Base-by-base conservation (phyloP, 2,113 vertebrate genomes). In the Bufo gargarizans region DNA sequence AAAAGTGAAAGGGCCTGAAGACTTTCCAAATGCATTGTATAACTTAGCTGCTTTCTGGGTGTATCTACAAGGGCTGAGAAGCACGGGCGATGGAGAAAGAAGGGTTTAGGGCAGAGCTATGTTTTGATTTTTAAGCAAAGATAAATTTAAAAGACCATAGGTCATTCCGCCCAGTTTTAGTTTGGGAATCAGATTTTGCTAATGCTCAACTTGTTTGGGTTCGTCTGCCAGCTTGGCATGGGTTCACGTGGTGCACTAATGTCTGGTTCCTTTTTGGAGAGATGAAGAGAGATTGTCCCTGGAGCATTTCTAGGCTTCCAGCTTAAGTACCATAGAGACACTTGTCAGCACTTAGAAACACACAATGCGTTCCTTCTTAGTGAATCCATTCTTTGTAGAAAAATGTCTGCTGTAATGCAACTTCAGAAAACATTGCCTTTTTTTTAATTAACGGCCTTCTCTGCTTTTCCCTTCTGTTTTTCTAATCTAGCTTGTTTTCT, bases 401-500 rank as follows among this genome's bases (percentile, higher is more conserved):
- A 6, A 20, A 77, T 77, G 16, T 77, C 20, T 50, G 76, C 76
- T 20, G 53, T n/a, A 12, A 33, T 33, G 33, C 33, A 22, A 17
- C 10, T 80, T 0, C 0, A 43, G 55, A 56, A 59, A 19, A 4
- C 56, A 45, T 56, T 12, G 9, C 20, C 2, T 76, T 78, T 10
- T 55, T 22, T 55, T 22, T n/a, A n/a, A 55, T 78, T 78, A 55
- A 74, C 7, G 14, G 4, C 43, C 5, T 50, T 17, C 22, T 61
- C 9, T 82, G 45, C 0, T 82, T 67, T 82, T 67, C 17, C 22
- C 17, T 58, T 50, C 47, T 55, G 79, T 58, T 49, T 89, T 89
- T 89, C 33, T 33, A 33, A 92, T 92, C n/a, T 91, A 97, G 97
- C 97, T 90, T 97, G 97, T 91, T 97, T 97, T 90, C 93, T 97